phyloP scores from a whole-genome alignment of 2,113 vertebrate species.

The Hyla sarda region DNA sequence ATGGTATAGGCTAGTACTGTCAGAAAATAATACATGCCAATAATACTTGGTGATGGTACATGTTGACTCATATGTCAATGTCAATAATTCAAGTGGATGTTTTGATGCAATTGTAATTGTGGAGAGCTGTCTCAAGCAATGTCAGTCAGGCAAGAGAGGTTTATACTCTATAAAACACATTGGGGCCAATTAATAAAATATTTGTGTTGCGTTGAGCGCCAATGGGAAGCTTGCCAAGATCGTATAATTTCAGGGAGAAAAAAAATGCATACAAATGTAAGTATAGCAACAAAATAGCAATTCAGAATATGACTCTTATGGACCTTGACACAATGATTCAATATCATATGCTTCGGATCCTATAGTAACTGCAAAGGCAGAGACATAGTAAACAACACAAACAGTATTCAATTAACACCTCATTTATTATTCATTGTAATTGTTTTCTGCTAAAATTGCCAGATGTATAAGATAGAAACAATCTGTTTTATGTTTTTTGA shows the following conservation, averaged over 20 bases:
- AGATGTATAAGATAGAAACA: neutral
- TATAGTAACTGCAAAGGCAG: neutral
- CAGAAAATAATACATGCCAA: conserved; percentile 51
- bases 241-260: conserved; percentile 36
- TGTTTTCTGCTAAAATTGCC: neutral
- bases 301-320: conserved; percentile 26
- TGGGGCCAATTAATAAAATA: conserved; percentile 59
- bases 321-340: conserved; percentile 13
- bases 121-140: conserved; percentile 58
- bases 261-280: conserved; percentile 42
- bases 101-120: conserved; percentile 60
- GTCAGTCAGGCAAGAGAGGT: conserved; percentile 55
- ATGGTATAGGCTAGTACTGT: conserved; percentile 46
- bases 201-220: conserved; percentile 50
- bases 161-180: conserved; percentile 57
- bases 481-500: neutral
- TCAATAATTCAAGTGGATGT: conserved; percentile 58
- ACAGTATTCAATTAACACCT: conserved; percentile 1
- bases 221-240: conserved; percentile 44
- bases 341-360: neutral
- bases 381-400: neutral
- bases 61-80: conserved; percentile 59
- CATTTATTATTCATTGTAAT: neutral
- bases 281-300: conserved; percentile 13
- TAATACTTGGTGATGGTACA: conserved; percentile 51